Evolutionary conservation across 2,113 vertebrate genomes (phyloP).

Genomic region (Alectura lathami): DNA sequence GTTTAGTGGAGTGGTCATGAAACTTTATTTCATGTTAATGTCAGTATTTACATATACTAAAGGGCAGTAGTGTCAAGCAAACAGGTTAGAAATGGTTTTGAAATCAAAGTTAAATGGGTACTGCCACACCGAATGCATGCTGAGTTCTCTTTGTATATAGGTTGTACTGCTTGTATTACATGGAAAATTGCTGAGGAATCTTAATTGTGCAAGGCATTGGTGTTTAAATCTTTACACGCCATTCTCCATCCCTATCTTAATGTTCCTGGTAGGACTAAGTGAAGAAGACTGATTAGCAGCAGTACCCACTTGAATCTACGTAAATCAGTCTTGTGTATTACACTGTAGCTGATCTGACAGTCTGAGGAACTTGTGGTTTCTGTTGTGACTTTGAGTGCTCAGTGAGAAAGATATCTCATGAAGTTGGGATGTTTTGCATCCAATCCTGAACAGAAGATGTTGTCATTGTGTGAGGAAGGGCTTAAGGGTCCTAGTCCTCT

Average conservation of each 20-base stretch:
- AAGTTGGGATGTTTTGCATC: neutral
- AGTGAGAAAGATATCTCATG: neutral
- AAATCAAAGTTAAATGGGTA: neutral
- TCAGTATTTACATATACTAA: no score
- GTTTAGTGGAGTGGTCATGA: neutral
- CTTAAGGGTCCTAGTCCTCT: neutral
- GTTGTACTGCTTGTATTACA: neutral
- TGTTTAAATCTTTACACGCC: neutral
- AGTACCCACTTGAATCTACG: neutral
- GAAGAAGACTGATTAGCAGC: neutral
- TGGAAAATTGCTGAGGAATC: neutral
- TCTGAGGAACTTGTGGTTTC: neutral
- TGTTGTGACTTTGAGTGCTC: neutral
- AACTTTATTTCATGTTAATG: neutral
- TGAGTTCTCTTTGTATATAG: neutral
- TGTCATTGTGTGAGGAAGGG: neutral
- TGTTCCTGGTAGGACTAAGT: neutral
- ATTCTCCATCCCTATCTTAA: neutral
- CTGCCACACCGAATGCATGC: neutral
- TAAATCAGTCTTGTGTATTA: neutral
- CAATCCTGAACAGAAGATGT: neutral
- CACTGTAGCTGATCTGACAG: neutral
- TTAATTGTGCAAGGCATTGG: neutral
- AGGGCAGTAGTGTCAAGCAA: neutral
- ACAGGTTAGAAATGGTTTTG: neutral